Percentiles rank a stretch among this genome's conserved stretches.
Evolutionary conservation across 2,113 vertebrate genomes (phyloP).

Genomic region (Thamnaconus septentrionalis): DNA sequence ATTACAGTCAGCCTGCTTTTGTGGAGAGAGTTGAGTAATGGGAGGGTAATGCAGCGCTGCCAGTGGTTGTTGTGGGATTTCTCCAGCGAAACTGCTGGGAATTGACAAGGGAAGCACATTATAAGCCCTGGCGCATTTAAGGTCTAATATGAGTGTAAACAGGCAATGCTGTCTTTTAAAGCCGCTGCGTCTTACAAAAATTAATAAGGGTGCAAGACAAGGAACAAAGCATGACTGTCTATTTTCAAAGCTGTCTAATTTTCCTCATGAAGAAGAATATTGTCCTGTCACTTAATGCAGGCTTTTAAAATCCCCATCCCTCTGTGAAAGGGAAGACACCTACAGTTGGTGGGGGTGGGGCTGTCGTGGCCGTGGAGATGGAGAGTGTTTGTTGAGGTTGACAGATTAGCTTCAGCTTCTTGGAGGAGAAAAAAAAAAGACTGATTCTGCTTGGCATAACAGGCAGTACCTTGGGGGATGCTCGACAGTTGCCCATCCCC

Average conservation of each 20-base stretch:
- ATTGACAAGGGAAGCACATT: constrained; percentile 19
- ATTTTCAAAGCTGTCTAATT: neutral
- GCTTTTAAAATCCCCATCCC: constrained; percentile 24
- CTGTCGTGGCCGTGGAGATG: constrained; percentile 31
- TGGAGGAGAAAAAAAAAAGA: constrained; percentile 40
- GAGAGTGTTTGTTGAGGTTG: constrained; percentile 65
- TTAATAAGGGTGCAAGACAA: neutral
- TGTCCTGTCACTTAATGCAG: neutral
- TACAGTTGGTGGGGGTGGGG: constrained; percentile 32
- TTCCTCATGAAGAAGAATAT: constrained; percentile 12
- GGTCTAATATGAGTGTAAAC: constrained; percentile 10
- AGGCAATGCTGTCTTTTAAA: constrained; percentile 31
- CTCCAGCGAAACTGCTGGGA: constrained; percentile 17
- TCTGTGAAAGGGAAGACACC: constrained; percentile 43
- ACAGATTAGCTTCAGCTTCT: constrained; percentile 73
- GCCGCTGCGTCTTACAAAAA: constrained; percentile 13
- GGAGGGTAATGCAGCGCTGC: constrained; percentile 18
- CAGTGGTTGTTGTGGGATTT: constrained; percentile 30
- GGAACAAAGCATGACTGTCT: neutral
- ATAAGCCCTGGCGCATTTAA: constrained; percentile 23
- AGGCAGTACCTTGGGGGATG: constrained; percentile 71
- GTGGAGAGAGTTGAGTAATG: constrained; percentile 42
- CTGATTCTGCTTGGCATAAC: constrained; percentile 77
- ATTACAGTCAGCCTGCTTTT: constrained; percentile 37
- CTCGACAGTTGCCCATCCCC: constrained; percentile 74